Conservation (phyloP, 2,113 vertebrate species). For the Callaeas wilsoni region DNA sequence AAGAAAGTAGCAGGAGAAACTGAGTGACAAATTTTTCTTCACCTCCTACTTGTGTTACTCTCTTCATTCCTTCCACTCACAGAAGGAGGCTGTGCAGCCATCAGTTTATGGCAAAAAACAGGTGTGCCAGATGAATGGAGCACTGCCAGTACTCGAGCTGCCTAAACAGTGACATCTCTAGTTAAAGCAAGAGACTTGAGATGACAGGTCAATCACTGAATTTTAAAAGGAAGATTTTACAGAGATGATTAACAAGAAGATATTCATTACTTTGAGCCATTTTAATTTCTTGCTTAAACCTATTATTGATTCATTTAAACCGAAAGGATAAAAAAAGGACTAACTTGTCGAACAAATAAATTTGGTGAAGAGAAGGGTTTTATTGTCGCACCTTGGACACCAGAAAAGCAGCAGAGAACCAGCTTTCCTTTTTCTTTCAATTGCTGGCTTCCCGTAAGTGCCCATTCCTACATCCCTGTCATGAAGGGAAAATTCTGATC, state of each 20-base stretch:
- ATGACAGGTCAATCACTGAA: background rate
- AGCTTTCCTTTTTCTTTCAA: background rate
- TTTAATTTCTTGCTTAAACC: background rate
- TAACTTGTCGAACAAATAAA: background rate
- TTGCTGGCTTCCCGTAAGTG: background rate
- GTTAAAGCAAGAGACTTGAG: background rate
- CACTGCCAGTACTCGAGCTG: background rate
- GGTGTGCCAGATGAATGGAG: background rate
- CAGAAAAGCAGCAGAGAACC: background rate
- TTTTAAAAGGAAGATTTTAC: background rate
- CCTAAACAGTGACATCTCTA: background rate
- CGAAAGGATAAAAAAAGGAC: background rate
- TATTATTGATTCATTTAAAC: background rate
- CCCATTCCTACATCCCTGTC: background rate
- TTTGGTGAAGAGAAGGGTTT: rapidly evolving
- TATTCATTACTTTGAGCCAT: background rate
- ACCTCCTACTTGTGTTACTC: background rate
- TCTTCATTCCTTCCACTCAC: background rate
- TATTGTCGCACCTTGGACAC: background rate
- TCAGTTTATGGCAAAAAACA: background rate
- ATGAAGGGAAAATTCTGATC: background rate
- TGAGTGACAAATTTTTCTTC: background rate
- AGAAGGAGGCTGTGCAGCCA: background rate
- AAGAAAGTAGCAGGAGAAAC: background rate
- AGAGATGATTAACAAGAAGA: background rate